Evolutionary conservation across 2,888 invertebrate genomes (phyloP).

Genomic region (Drosophila diplacantha): DNA sequence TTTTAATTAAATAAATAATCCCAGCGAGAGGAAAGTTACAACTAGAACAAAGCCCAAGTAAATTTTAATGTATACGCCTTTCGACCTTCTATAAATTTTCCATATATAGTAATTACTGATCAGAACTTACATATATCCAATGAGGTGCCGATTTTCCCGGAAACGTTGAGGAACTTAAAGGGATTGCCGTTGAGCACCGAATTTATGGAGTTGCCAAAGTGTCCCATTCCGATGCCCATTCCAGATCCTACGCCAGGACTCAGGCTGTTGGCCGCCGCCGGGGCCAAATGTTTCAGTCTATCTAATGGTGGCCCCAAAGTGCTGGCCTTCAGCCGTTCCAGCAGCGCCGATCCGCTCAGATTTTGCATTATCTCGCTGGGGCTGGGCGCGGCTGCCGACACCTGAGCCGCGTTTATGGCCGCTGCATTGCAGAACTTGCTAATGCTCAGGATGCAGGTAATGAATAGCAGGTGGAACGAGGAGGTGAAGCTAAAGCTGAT

Average conservation of each 20-base stretch:
- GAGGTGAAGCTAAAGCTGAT: slow-evolving; percentile 77
- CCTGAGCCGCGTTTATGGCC: slow-evolving; percentile 67
- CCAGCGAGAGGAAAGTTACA: not conserved
- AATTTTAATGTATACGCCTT: not conserved
- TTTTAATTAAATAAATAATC: not conserved
- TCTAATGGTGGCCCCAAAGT: slow-evolving; percentile 64
- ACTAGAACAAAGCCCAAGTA: not conserved
- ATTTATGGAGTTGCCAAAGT: slow-evolving; percentile 30
- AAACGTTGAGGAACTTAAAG: slow-evolving; percentile 74
- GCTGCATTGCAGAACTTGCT: slow-evolving; percentile 75
- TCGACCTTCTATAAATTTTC: not conserved
- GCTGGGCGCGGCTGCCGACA: slow-evolving; percentile 59
- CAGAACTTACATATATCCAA: slow-evolving; percentile 75
- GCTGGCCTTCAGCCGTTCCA: slow-evolving; percentile 71
- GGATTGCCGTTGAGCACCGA: slow-evolving; percentile 54
- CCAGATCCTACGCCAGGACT: slow-evolving; percentile 32
- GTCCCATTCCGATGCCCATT: slow-evolving; percentile 42
- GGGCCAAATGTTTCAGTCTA: slow-evolving; percentile 52
- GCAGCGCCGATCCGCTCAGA: slow-evolving; percentile 65
- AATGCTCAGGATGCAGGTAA: slow-evolving; percentile 75
- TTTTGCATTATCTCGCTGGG: slow-evolving; percentile 66
- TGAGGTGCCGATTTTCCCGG: slow-evolving; percentile 75
- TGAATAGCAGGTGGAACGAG: slow-evolving; percentile 72
- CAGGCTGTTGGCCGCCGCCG: slow-evolving; percentile 68
- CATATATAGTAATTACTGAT: not conserved